phyloP scores from a whole-genome alignment of 2,113 vertebrate species.

The Scopus umbretta region DNA sequence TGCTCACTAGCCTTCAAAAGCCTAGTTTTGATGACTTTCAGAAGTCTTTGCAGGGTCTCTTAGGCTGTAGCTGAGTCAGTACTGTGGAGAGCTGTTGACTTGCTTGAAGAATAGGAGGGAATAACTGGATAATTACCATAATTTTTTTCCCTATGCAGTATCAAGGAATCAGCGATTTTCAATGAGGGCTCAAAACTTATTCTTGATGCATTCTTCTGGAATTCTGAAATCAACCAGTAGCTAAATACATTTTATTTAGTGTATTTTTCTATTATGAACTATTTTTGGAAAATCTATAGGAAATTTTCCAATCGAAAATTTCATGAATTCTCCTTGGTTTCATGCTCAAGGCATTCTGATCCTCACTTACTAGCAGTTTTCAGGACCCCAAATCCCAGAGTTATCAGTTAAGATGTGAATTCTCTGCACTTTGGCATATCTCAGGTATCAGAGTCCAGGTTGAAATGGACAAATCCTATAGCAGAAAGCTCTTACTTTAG shows the following conservation, averaged over 20 bases:
- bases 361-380: neutral
- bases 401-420: neutral
- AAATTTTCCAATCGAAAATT: neutral
- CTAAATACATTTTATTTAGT: neutral
- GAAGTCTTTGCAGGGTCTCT: neutral
- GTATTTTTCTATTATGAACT: neutral
- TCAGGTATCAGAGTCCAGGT: neutral
- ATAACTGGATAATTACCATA: neutral
- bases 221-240: neutral
- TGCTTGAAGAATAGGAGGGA: neutral
- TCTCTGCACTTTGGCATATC: neutral
- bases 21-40: neutral
- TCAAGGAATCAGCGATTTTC: neutral
- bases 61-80: neutral
- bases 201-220: neutral
- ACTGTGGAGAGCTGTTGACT: neutral
- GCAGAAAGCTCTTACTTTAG: neutral
- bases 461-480: slow-evolving; percentile 43
- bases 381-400: neutral
- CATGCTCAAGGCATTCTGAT: neutral
- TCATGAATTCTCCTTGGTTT: neutral
- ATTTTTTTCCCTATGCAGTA: neutral
- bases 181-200: neutral
- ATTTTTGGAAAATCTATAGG: neutral
- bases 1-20: neutral